These are phyloP conservation scores for Lasioglossum leucozonium DNA, from an alignment of 2,888 invertebrate genomes.

Conservation along the genomic window DNA sequence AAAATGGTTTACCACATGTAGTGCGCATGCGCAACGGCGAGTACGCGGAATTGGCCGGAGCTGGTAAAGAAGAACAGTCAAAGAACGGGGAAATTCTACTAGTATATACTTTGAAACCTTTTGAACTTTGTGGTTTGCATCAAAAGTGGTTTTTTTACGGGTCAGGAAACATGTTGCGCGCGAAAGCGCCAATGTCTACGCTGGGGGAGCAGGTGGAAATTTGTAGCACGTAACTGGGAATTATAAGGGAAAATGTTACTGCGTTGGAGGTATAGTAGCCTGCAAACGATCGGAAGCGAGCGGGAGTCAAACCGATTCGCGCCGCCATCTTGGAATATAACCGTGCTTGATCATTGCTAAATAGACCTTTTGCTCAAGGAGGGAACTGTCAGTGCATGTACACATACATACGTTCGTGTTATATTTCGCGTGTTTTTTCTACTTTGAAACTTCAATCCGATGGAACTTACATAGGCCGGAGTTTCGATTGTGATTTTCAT, in stretches of 20 bases:
- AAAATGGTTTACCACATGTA: not conserved
- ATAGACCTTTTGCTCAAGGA: slow-evolving; percentile 44
- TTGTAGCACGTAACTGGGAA: not conserved
- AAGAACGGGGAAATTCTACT: slow-evolving; percentile 27
- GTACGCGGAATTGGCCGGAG: slow-evolving; percentile 23
- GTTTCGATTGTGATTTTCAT: slow-evolving; percentile 4
- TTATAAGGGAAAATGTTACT: not conserved
- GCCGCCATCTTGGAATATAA: slow-evolving; percentile 64
- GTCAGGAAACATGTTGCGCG: not conserved
- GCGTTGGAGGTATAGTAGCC: not conserved
- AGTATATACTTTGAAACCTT: slow-evolving; percentile 14
- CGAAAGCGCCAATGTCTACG: not conserved
- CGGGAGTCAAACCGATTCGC: slow-evolving; percentile 45
- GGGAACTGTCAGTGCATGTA: slow-evolving; percentile 61
- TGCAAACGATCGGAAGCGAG: slow-evolving; percentile 10
- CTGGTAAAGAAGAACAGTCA: slow-evolving; percentile 18
- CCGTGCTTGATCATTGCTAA: slow-evolving; percentile 35
- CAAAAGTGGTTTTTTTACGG: not conserved
- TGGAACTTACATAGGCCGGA: not conserved
- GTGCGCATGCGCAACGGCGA: slow-evolving; percentile 30
- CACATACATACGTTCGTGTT: slow-evolving; percentile 35
- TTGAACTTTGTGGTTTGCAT: slow-evolving; percentile 10
- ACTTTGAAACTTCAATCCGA: slow-evolving; percentile 20
- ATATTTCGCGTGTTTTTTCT: slow-evolving; percentile 35
- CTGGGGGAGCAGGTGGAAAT: not conserved